Conservation (phyloP, 2,113 vertebrate species). For the Coturnix japonica region DNA sequence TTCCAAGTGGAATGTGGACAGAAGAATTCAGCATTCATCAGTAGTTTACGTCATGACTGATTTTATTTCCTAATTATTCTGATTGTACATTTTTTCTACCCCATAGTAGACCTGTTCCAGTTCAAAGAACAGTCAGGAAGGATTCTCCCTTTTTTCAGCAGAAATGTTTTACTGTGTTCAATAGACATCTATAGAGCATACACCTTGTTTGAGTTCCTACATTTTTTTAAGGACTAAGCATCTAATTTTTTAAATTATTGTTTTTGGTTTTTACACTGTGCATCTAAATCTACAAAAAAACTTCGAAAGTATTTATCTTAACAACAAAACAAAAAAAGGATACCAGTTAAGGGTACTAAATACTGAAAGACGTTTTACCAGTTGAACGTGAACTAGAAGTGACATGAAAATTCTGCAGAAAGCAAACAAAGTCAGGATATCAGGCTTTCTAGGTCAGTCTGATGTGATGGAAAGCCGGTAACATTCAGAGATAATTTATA, state of each 20-base stretch:
- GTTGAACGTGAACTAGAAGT: not conserved
- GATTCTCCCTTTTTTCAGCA: not conserved
- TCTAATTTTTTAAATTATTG: not conserved
- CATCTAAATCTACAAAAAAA: constrained; percentile 46
- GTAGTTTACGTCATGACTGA: not conserved
- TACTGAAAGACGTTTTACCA: constrained; percentile 16
- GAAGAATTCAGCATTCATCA: not conserved
- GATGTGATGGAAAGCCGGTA: not conserved
- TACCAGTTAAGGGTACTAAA: constrained; percentile 3
- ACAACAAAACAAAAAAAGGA: constrained; percentile 13
- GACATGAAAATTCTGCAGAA: not conserved
- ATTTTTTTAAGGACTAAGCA: not conserved
- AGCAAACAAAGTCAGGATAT: not conserved
- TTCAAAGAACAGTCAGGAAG: not conserved
- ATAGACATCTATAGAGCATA: not conserved
- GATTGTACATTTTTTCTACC: not conserved
- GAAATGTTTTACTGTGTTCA: not conserved
- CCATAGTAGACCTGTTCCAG: not conserved
- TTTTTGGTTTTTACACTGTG: not conserved
- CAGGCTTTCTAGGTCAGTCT: not conserved
- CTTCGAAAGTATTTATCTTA: constrained; percentile 45
- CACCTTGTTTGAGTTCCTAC: not conserved
- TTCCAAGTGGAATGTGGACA: not conserved
- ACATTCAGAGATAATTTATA: not conserved
- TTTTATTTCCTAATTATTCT: not conserved